These are phyloP conservation scores for Teleiodes luculella DNA, from an alignment of 2,888 invertebrate species.

Conservation along the genomic window DNA sequence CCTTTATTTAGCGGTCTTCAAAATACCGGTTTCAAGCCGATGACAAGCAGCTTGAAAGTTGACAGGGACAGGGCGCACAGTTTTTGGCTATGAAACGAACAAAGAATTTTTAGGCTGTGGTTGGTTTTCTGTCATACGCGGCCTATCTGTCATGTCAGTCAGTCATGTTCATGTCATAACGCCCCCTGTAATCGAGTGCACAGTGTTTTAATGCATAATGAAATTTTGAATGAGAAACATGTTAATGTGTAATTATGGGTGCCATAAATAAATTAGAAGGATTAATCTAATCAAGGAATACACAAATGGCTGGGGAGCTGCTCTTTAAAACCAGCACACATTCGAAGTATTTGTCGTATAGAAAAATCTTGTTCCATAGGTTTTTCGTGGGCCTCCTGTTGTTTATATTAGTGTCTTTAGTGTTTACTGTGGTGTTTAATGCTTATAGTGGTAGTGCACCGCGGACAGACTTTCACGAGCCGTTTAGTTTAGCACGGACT, in stretches of 20 bases:
- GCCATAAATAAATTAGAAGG: conserved; percentile 63
- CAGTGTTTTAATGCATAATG: conserved; percentile 55
- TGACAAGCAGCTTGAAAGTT: no score
- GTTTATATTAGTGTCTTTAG: conserved; percentile 77
- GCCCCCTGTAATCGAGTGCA: conserved; percentile 21
- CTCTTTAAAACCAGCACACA: conserved; percentile 68
- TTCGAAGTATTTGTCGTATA: conserved; percentile 70
- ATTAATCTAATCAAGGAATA: conserved; percentile 57
- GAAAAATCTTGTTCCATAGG: conserved; percentile 74
- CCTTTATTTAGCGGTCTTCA: no score
- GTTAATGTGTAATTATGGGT: conserved; percentile 65
- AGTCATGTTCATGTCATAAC: no score
- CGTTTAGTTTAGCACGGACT: conserved; percentile 70
- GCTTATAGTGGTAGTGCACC: conserved; percentile 67
- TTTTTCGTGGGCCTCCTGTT: conserved; percentile 80
- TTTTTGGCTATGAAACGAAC: conserved; percentile 2
- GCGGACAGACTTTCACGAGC: conserved; percentile 67
- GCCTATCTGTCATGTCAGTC: no score
- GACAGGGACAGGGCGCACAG: no score
- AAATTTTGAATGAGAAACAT: conserved; percentile 68
- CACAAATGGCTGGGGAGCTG: conserved; percentile 74
- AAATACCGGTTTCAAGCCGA: no score
- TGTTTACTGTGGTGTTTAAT: conserved; percentile 74
- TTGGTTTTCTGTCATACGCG: no score
- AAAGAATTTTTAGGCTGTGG: no score